Evolutionary conservation across 2,888 invertebrate genomes (phyloP), one percentile per base, ranked within the genome.

Genomic region (Lasius fuliginosus): DNA sequence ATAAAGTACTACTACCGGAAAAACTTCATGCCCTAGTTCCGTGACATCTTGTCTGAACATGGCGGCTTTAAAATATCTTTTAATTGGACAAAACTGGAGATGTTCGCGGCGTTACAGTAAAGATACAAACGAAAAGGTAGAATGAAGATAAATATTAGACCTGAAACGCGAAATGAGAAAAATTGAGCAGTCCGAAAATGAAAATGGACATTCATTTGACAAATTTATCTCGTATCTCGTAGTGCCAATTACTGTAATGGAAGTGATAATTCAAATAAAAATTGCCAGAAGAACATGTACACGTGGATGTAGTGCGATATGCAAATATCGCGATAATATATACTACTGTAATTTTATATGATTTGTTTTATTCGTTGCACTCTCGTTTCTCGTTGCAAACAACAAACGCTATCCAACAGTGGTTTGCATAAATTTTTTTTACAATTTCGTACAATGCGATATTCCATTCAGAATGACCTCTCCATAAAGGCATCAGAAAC

Each of bases 171-270:
- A 69, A 77, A 58, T 23, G 42, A 33, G 68, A 23, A 69, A 79
- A 36, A 60, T 60, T 42, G 46, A 71, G 69, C 69, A 71, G 18
- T 58, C 60, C 46, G 27, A 69, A 79, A 79, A 79, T 79, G 69
- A 79, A 79, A 69, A 69, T 69, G 69, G 23, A 60, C 79, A 53
- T 79, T 79, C 23, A 60, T 36, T 79, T 79, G 36, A 56, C 60
- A 60, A 60, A 62, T 79, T 69, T 8, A 79, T 69, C 58, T 58
- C 60, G 9, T 33, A 33, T 8, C n/a, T 5, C 69, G 27, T 60
- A 79, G 12, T 62, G 27, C 23, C 60, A 79, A 84, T 84, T 84
- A 84, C 60, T 60, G 11, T 71, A 84, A 84, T 84, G 84, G 53
- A 58, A 64, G 3, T 69, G 42, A 60, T 83, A 40, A 58, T 60